Evolutionary conservation across 37 sponge, comb jelly and placozoan genomes (phyloP), one percentile per base, ranked within the genome.

Genomic region (Diacarnus erythraeanus): DNA sequence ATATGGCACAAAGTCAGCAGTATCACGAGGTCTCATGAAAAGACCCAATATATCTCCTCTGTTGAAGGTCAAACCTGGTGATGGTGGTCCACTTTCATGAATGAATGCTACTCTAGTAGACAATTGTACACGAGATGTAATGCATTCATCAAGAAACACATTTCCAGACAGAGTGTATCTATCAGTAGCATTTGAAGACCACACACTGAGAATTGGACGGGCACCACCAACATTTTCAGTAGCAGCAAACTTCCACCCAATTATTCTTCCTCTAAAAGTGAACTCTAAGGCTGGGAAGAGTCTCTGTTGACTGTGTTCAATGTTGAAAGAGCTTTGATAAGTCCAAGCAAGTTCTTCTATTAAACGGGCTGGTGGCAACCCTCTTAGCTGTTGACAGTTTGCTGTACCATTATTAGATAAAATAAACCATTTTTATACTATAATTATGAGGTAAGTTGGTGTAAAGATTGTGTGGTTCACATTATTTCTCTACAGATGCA

Each of bases 201-300:
- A 56, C 12, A 74, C 42, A 54, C 74, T 74, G 31, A 74, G 74
- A 29, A 31, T 41, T 25, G 74, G 51, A 41, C 42, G 57, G 5
- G 20, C 74, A 41, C 57, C 2, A 31, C 74, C 74, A 30, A 27
- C 12, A 8, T 41, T 41, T 2, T 47, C 57, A 35, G 57, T 31
- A n/a, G 74, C 74, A 41, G 57, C 57, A 54, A 74, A 10, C 51
- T 26, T 47, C 74, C 74, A 74, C 12, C 74, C 74, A 56, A 54
- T 74, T 30, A 74, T 74, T 34, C 57, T 74, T 12, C 74, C 74
- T 10, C 42, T 74, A 10, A 56, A 33, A 22, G 35, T 74, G 29
- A 74, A 74, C 22, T 41, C 29, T 12, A 74, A 22, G 34, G 33
- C n/a, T 41, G 74, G 74, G 74, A 74, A 74, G 12, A 74, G 36